Percentiles rank a stretch among this genome's conserved stretches.
These are phyloP conservation scores for Heliconius sara DNA, from an alignment of 2,888 invertebrate genomes.

Conservation along the genomic window DNA sequence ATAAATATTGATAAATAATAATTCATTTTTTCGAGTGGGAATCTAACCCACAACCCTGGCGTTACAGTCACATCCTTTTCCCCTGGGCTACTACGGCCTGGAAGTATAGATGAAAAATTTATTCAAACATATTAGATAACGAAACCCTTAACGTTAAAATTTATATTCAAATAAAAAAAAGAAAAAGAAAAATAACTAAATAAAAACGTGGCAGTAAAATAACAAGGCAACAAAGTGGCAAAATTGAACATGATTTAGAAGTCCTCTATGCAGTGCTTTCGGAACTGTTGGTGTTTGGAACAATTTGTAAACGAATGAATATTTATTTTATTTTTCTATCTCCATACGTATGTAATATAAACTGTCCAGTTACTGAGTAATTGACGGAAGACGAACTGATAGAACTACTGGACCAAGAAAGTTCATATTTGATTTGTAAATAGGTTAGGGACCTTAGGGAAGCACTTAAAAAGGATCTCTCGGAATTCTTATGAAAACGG, in stretches of 20 bases:
- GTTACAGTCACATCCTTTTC: no score
- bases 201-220: slow-evolving; percentile 20
- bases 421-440: no score
- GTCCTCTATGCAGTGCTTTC: slow-evolving; percentile 16
- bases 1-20: slow-evolving; percentile 1
- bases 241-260: slow-evolving; percentile 22
- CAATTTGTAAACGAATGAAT: background rate
- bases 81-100: no score
- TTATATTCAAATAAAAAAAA: background rate
- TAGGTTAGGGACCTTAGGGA: no score
- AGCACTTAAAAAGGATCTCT: no score
- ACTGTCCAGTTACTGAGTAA: background rate
- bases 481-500: no score
- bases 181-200: background rate
- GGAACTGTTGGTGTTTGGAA: slow-evolving; percentile 1
- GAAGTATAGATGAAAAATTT: no score
- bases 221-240: slow-evolving; percentile 10
- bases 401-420: no score
- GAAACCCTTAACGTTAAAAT: background rate
- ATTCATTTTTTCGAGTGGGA: no score
- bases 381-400: background rate
- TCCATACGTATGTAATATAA: background rate
- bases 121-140: background rate
- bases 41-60: no score
- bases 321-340: background rate